Percentiles rank a stretch among this genome's conserved stretches.
Conservation (phyloP, 1,140 invertebrate genomes). For the Drosophila sturtevanti region DNA sequence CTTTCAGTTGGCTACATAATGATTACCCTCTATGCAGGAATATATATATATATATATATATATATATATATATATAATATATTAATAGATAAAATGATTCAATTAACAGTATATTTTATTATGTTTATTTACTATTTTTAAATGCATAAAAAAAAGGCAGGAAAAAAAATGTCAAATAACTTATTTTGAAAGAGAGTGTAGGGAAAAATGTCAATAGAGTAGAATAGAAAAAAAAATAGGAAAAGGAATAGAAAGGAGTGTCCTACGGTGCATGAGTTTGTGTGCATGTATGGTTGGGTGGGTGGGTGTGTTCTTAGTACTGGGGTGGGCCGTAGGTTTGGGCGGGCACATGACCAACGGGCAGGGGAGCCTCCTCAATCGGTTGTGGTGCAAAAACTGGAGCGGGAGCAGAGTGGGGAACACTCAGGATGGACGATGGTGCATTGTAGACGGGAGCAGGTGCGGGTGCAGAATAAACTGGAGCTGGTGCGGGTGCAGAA, state of each 20-base stretch:
- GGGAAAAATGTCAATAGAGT: conserved; percentile 38
- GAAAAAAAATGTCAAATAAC: conserved; percentile 55
- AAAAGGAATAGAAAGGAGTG: conserved; percentile 40
- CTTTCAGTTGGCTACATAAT: no score
- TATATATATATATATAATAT: no score
- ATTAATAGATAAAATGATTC: neutral
- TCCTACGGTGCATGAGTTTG: conserved; percentile 21
- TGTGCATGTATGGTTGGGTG: conserved; percentile 9
- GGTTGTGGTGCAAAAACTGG: conserved; percentile 28
- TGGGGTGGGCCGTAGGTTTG: conserved; percentile 61
- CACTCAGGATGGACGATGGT: conserved; percentile 4
- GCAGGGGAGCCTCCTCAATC: no score
- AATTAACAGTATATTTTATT: conserved; percentile 15
- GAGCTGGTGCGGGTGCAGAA: conserved; percentile 13
- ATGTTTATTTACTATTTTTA: conserved; percentile 40
- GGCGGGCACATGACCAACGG: neutral
- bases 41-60: no score
- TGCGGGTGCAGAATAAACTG: conserved; percentile 21
- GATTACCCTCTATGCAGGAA: no score
- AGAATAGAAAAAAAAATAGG: conserved; percentile 20
- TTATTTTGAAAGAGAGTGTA: conserved; percentile 51
- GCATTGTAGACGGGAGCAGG: conserved; percentile 43
- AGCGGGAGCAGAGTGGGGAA: conserved; percentile 25
- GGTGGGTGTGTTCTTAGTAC: conserved; percentile 37
- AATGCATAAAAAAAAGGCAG: conserved; percentile 43